These are phyloP conservation scores for Ormia ochracea DNA, from an alignment of 2,888 invertebrate species.

Conservation along the genomic window DNA sequence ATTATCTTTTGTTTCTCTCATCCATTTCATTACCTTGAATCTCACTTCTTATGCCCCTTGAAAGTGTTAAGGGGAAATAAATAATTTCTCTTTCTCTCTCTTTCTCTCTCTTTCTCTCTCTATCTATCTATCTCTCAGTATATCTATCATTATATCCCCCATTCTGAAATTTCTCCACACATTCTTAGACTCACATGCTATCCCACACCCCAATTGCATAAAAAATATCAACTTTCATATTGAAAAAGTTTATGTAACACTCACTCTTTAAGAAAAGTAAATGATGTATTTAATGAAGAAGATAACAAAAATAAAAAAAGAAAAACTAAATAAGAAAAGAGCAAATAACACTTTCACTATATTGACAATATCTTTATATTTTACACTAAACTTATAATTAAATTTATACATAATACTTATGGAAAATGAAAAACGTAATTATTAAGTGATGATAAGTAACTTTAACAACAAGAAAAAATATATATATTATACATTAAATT, in stretches of 20 bases:
- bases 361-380: slow-evolving; percentile 76
- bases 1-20: neutral
- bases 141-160: neutral
- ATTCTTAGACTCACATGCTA: neutral
- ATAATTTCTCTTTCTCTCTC: neutral
- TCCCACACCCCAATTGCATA: neutral
- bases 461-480: slow-evolving; percentile 51
- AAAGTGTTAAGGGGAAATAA: slow-evolving; percentile 50
- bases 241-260: slow-evolving; percentile 43
- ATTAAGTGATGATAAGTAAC: slow-evolving; percentile 54
- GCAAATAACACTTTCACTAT: slow-evolving; percentile 73
- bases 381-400: slow-evolving; percentile 74
- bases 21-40: neutral
- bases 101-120: neutral
- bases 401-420: slow-evolving; percentile 66
- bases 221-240: slow-evolving; percentile 34
- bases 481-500: slow-evolving; percentile 54
- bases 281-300: slow-evolving; percentile 3
- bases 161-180: neutral
- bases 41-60: slow-evolving; percentile 26
- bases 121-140: neutral
- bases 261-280: slow-evolving; percentile 25
- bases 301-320: neutral
- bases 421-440: slow-evolving; percentile 38
- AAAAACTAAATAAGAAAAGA: slow-evolving; percentile 22